Conservation (phyloP, 35 echinoderm and acorn worm species). For the Ophioderma brevispina region DNA sequence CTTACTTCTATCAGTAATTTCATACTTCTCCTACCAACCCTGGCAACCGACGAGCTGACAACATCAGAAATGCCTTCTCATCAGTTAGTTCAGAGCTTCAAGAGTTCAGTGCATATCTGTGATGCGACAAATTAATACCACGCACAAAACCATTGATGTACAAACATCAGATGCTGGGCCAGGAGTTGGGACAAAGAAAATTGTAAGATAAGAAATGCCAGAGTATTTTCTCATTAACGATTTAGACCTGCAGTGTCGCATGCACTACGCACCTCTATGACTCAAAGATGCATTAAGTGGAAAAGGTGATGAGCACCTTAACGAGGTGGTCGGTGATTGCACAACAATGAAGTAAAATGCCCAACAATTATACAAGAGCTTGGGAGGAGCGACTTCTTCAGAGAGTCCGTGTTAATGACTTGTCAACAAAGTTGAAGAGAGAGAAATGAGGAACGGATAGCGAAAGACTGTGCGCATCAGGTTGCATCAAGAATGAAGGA, state of each 20-base stretch:
- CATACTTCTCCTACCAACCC: neutral
- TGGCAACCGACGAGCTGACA: neutral
- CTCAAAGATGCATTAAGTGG: neutral
- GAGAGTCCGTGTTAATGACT: neutral
- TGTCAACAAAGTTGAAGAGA: neutral
- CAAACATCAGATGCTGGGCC: neutral
- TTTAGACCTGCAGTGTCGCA: neutral
- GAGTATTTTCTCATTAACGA: neutral
- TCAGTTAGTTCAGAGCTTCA: neutral
- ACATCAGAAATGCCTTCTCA: neutral
- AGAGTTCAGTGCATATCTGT: neutral
- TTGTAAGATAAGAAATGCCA: neutral
- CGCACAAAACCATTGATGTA: neutral
- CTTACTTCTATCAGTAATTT: neutral
- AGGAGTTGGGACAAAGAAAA: neutral
- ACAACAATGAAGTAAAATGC: neutral
- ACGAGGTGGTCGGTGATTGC: neutral
- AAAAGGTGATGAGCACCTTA: neutral
- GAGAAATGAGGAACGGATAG: neutral
- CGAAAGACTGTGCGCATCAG: neutral
- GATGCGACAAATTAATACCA: neutral
- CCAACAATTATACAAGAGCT: neutral
- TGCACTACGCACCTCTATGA: neutral
- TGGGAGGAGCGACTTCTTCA: neutral
- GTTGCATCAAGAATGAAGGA: neutral